These are phyloP conservation scores for Halictus ligatus DNA, from an alignment of 2,888 invertebrate genomes.

Conservation along the genomic window DNA sequence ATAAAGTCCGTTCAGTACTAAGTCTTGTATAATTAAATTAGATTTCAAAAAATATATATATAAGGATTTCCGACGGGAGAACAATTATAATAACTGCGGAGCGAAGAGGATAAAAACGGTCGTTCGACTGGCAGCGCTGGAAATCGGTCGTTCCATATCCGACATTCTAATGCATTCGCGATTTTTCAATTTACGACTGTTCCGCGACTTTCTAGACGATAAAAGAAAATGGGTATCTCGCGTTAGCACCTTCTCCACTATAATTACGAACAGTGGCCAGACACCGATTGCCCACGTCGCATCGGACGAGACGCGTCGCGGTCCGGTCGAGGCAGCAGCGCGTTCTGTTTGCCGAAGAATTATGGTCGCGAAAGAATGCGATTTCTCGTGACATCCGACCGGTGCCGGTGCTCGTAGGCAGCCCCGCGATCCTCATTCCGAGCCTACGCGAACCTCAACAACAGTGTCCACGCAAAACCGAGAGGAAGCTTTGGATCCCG, in stretches of 20 bases:
- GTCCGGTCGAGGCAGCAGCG: not conserved
- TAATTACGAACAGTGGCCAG: not conserved
- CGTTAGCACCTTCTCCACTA: not conserved
- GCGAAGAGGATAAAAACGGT: too few species aligned
- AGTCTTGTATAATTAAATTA: too few species aligned
- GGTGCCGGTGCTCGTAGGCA: constrained; percentile 64
- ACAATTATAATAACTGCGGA: too few species aligned
- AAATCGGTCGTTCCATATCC: too few species aligned
- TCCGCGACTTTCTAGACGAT: not conserved
- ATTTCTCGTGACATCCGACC: constrained; percentile 40
- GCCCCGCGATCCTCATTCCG: constrained; percentile 74
- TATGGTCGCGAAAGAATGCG: constrained; percentile 2
- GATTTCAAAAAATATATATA: too few species aligned
- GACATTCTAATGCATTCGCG: not conserved
- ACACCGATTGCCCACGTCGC: constrained; percentile 18
- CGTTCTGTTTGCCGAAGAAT: constrained; percentile 26
- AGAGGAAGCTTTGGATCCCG: constrained; percentile 49
- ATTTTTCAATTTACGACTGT: not conserved
- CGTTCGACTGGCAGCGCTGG: too few species aligned
- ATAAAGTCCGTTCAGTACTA: too few species aligned
- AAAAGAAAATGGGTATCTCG: not conserved
- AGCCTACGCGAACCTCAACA: constrained; percentile 76
- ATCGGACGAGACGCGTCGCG: constrained; percentile 20
- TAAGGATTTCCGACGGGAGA: too few species aligned
- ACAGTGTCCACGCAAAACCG: constrained; percentile 61